These are phyloP conservation scores for Callitettix versicolor DNA, from an alignment of 1,140 invertebrate genomes.

Conservation along the genomic window DNA sequence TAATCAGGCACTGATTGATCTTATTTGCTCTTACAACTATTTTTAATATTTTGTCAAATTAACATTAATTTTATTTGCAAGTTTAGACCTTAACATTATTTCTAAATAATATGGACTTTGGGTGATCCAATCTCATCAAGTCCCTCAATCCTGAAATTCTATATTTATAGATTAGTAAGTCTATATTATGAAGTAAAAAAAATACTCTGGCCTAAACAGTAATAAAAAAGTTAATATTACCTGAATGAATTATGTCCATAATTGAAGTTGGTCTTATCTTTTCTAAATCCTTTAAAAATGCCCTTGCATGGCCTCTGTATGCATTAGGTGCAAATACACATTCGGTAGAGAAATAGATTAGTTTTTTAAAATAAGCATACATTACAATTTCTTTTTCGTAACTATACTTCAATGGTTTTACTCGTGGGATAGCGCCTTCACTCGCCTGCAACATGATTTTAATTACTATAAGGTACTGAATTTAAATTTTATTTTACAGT, in stretches of 20 bases:
- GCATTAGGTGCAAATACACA: slow-evolving; percentile 98
- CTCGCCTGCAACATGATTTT: slow-evolving; percentile 51
- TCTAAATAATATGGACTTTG: too few species aligned
- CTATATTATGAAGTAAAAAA: slow-evolving; percentile 4
- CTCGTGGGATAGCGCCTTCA: slow-evolving; percentile 80
- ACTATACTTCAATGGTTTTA: slow-evolving; percentile 96
- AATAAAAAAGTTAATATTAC: too few species aligned
- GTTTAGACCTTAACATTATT: too few species aligned
- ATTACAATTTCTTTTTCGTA: slow-evolving; percentile 99
- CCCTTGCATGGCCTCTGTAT: slow-evolving; percentile 86
- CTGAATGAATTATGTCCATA: slow-evolving; percentile 96
- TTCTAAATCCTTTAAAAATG: slow-evolving; percentile 92
- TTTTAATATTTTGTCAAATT: too few species aligned
- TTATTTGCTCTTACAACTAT: too few species aligned
- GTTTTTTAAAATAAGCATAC: slow-evolving; percentile 94
- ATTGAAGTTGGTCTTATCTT: slow-evolving; percentile 87
- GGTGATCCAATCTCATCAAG: too few species aligned
- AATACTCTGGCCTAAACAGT: too few species aligned
- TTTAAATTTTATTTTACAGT: too few species aligned
- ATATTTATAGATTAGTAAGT: neutral
- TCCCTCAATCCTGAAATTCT: too few species aligned
- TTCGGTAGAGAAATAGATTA: slow-evolving; percentile 99
- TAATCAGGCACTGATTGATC: too few species aligned
- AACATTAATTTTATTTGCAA: too few species aligned
- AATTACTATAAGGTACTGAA: too few species aligned